Evolutionary conservation across 2,888 invertebrate genomes (phyloP), one percentile per base, ranked within the genome.

Genomic region (Cartodere bifasciata): DNA sequence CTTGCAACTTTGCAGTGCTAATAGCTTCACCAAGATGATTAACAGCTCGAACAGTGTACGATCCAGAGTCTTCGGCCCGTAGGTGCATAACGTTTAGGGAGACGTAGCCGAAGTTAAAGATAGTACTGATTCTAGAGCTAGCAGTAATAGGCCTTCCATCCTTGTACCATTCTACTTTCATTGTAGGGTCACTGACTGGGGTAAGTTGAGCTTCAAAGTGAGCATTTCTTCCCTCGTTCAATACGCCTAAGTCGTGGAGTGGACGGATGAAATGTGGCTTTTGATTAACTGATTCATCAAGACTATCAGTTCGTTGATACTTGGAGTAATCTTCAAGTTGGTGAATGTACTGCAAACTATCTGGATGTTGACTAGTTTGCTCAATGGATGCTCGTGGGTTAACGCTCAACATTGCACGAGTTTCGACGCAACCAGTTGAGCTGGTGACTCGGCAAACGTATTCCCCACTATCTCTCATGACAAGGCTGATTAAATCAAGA

Each of bases 71-170:
- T 78, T 97, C 95, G 71, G 83, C 79, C 70, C 92, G 84, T 73
- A 94, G 83, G 79, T 94, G 92, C 80, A 91, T 73, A 64, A 97
- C 92, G 68, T 94, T 94, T 56, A 95, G 81, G 67, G 91, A 90
- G 69, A 94, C 92, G 74, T 92, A 92, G 61, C 94, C 94, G 75
- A 95, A 94, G 77, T 94, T 95, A 75, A 90, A 90, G 72, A 90
- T 87, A 60, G 91, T 88, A 60, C 87, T 87, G 67, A 91, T 92
- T 67, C 94, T 79, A 60, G 92, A 91, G 67, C 95, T 94, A 57
- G 91, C 90, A 65, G 90, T 91, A 52, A 98, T 84, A 15, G 92
- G 79, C 60, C 80, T 75, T 46, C 92, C 94, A 72, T 87, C 87
- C 66, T 87, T 88, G 66, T 84, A 87, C 90, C 90, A 91, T 64